Evolutionary conservation across 1,140 invertebrate genomes (phyloP).

Genomic region (Drosophila neocordata): DNA sequence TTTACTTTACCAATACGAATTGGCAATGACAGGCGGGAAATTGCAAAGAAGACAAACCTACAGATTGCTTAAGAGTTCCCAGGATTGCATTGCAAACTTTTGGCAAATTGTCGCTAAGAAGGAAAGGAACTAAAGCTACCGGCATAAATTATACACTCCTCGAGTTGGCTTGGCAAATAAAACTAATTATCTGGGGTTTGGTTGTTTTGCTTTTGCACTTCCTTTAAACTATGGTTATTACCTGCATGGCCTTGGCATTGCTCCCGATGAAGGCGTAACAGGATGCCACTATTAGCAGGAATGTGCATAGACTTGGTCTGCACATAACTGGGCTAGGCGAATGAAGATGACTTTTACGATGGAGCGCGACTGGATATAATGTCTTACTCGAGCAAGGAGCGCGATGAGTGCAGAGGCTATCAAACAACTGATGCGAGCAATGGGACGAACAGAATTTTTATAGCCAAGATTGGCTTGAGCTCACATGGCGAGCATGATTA

Average conservation of each 20-base stretch:
- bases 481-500: constrained; percentile 52
- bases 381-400: constrained; percentile 14
- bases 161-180: constrained; percentile 48
- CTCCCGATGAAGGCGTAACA: constrained; percentile 64
- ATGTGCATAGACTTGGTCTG: constrained; percentile 68
- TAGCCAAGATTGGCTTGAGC: constrained; percentile 43
- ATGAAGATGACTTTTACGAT: constrained; percentile 28
- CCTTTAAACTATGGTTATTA: constrained; percentile 34
- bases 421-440: constrained; percentile 56
- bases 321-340: constrained; percentile 53
- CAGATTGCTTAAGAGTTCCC: neutral
- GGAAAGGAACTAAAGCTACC: neutral
- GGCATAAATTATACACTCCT: constrained; percentile 38
- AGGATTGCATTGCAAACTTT: neutral
- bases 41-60: constrained; percentile 1
- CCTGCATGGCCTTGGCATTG: constrained; percentile 66
- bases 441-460: constrained; percentile 54
- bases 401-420: constrained; percentile 36
- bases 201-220: constrained; percentile 9
- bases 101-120: neutral
- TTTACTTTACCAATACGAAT: constrained; percentile 3
- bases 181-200: constrained; percentile 71
- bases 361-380: constrained; percentile 12
- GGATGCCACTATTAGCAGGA: constrained; percentile 68
- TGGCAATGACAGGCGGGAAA: constrained; percentile 38